These are phyloP conservation scores for Gulo gulo DNA, from an alignment of 2,113 vertebrate species.

Conservation along the genomic window DNA sequence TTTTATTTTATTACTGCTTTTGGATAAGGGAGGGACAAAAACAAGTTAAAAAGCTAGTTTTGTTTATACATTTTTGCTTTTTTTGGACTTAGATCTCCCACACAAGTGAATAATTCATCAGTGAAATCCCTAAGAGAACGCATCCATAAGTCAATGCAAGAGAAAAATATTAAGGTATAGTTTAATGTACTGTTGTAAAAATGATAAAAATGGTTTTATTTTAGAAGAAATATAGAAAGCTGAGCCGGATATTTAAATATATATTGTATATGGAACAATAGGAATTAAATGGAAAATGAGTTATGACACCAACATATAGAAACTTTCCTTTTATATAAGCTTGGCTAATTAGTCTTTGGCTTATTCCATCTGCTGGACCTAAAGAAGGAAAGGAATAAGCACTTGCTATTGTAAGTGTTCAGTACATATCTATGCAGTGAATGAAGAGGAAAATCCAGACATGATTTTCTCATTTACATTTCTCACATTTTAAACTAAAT, in stretches of 20 bases:
- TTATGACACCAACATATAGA: background rate
- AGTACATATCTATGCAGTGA: background rate
- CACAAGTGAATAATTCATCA: constrained; percentile 82
- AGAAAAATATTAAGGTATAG: constrained; percentile 89
- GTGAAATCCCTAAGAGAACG: constrained; percentile 88
- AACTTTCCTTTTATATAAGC: background rate
- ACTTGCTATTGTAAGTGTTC: background rate
- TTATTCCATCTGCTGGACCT: background rate
- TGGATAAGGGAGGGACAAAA: background rate
- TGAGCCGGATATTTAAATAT: background rate
- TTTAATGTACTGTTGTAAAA: constrained; percentile 18
- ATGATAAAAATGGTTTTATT: constrained; percentile 34
- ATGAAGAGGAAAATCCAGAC: background rate
- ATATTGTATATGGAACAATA: background rate
- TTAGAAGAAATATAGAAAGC: background rate
- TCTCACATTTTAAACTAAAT: constrained; percentile 1
- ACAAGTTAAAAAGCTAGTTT: background rate
- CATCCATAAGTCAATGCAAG: constrained; percentile 82
- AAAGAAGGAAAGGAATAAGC: background rate
- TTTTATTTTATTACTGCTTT: constrained; percentile 9
- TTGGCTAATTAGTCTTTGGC: background rate
- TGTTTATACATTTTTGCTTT: background rate
- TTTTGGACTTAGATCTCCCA: constrained; percentile 87
- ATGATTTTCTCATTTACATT: constrained; percentile 41
- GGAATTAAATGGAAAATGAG: constrained; percentile 28